Base-by-base conservation (phyloP, 2,888 invertebrate genomes). In the Stomorhina lunata region DNA sequence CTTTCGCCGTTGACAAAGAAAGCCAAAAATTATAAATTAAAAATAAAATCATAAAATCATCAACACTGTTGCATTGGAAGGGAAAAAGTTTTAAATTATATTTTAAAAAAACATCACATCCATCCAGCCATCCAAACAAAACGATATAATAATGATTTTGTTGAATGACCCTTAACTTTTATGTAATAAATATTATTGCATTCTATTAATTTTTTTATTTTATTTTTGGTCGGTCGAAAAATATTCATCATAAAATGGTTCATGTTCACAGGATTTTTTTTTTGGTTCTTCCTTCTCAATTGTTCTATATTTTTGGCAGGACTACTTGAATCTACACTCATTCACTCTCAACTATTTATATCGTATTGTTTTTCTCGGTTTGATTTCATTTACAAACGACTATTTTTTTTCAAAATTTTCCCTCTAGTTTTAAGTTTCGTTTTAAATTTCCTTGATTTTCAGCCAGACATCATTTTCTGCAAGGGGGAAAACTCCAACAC, bases 161-260 rank as follows among this genome's bases (percentile, higher is more conserved):
- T 61, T 55, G 72, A 81, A 55, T 81, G 81, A 81, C 77, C 77
- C 77, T 81, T 61, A 81, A 77, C 66, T 29, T 32, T 63, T 17
- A 63, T 77, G 77, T 77, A 81, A 81, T 81, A 81, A 81, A 81
- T 81, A 77, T 68, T 77, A 81, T 81, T 77, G 66, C 59, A 81
- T 77, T 81, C 61, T 77, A 61, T 81, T 77, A 68, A 37, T 32
- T 45, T 72, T 66, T 69, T 59, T 69, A 4, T 12, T 40, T 55
- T 45, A 5, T 12, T 37, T 32, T 72, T 37, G 37, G n/a, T 25
- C 2, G 48, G n/a, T 6, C 25, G n/a, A 43, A 69, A 69, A 77
- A 77, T 68, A 81, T 81, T 81, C 77, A 81, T 81, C 77, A 81
- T 81, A 68, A 68, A 68, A 55, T 55, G 22, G 76, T 66, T 66